Conservation (phyloP, 2,888 invertebrate genomes). For the Drosophila anomalata region DNA sequence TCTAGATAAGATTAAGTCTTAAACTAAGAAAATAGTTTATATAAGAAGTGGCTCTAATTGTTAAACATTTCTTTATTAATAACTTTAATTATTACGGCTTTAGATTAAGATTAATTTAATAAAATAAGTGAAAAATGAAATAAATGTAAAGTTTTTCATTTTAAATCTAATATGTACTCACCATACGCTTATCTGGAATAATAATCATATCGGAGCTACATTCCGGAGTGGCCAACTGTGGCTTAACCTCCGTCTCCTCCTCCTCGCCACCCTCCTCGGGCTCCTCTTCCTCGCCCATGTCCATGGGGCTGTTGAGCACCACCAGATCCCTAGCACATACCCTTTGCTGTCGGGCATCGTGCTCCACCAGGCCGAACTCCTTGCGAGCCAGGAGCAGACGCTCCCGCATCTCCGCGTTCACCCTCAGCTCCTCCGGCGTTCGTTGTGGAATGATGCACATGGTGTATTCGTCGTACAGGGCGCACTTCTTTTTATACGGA, state of each 20-base stretch:
- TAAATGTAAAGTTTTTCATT: neutral
- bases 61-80: too few species aligned
- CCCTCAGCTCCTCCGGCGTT: constrained; percentile 61
- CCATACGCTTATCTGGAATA: constrained; percentile 75
- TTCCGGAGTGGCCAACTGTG: constrained; percentile 69
- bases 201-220: constrained; percentile 72
- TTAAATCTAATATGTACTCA: constrained; percentile 49
- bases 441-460: constrained; percentile 74
- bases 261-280: constrained; percentile 43
- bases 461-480: constrained; percentile 60
- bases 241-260: constrained; percentile 60
- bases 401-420: constrained; percentile 71
- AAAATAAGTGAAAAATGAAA: neutral
- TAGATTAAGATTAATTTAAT: neutral
- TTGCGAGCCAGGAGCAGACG: constrained; percentile 52
- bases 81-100: too few species aligned
- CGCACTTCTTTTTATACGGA: constrained; percentile 62
- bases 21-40: neutral
- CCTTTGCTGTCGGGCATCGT: constrained; percentile 56
- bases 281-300: constrained; percentile 55
- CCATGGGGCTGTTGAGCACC: constrained; percentile 70
- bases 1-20: neutral
- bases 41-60: too few species aligned
- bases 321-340: constrained; percentile 63
- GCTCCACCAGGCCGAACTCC: constrained; percentile 57